phyloP scores from a whole-genome alignment of 2,888 invertebrate species.

The Drosophila koepferae region DNA sequence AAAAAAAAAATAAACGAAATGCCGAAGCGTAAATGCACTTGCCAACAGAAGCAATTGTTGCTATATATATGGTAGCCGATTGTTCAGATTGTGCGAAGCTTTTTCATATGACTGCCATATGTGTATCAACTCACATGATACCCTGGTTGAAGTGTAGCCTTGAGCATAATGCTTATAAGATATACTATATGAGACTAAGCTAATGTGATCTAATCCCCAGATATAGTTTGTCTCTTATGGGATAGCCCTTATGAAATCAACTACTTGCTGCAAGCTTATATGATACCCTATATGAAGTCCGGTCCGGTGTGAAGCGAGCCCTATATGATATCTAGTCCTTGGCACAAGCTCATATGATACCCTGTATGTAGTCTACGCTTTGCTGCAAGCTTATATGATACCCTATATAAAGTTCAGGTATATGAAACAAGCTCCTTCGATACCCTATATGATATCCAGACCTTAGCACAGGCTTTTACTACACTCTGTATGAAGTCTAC shows the following conservation, averaged over 20 bases:
- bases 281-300: neutral
- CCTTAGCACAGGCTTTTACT: too few species aligned
- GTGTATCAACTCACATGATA: neutral
- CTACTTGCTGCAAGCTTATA: neutral
- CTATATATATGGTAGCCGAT: neutral
- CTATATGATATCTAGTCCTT: neutral
- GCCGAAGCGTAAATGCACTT: conserved; percentile 3
- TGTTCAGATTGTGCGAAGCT: neutral
- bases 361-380: neutral
- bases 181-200: neutral
- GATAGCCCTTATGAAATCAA: neutral
- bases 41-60: neutral
- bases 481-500: too few species aligned
- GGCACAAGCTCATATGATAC: neutral
- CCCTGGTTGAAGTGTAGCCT: neutral
- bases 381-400: neutral
- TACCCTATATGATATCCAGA: too few species aligned
- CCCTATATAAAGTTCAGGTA: neutral
- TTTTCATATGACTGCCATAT: neutral
- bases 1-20: neutral
- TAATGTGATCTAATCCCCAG: neutral
- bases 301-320: neutral
- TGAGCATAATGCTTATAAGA: neutral
- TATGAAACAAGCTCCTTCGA: neutral
- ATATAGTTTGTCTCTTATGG: neutral